Evolutionary conservation across 2,113 vertebrate species (phyloP).

Genomic region (Colius striatus): DNA sequence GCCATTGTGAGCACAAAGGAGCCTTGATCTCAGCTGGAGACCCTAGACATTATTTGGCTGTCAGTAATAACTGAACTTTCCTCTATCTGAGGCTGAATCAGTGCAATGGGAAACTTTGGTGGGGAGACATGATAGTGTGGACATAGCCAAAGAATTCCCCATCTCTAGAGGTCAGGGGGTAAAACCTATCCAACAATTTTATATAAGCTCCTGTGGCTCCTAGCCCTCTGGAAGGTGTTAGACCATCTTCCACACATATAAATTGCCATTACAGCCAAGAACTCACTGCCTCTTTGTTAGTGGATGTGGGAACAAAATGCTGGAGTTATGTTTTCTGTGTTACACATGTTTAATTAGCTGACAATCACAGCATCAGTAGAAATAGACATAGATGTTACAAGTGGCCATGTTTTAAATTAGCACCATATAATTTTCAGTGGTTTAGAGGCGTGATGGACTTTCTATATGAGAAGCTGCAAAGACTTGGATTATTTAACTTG

Average conservation of each 20-base stretch:
- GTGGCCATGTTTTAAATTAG: conserved; percentile 53
- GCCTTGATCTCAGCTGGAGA: conserved; percentile 49
- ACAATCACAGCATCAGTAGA: background rate
- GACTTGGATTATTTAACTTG: conserved; percentile 68
- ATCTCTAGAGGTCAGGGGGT: background rate
- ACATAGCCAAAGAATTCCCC: background rate
- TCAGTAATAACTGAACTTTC: background rate
- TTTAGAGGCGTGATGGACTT: conserved; percentile 53
- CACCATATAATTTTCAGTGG: conserved; percentile 34
- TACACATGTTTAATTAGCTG: conserved; percentile 33
- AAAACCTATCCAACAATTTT: background rate
- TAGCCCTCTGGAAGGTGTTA: background rate
- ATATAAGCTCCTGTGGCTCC: fast-evolving
- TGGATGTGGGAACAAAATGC: background rate
- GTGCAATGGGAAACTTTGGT: fast-evolving
- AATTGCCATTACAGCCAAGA: background rate
- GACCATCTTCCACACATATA: background rate
- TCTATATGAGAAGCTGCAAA: conserved; percentile 61
- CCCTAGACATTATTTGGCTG: background rate
- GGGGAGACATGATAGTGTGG: background rate
- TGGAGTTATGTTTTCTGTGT: background rate
- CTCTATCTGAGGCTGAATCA: background rate
- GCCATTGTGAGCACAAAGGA: background rate
- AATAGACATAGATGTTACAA: conserved; percentile 5
- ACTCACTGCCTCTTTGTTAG: background rate